These are phyloP conservation scores for Caprella mutica DNA, from an alignment of 2,888 invertebrate genomes.

Conservation along the genomic window DNA sequence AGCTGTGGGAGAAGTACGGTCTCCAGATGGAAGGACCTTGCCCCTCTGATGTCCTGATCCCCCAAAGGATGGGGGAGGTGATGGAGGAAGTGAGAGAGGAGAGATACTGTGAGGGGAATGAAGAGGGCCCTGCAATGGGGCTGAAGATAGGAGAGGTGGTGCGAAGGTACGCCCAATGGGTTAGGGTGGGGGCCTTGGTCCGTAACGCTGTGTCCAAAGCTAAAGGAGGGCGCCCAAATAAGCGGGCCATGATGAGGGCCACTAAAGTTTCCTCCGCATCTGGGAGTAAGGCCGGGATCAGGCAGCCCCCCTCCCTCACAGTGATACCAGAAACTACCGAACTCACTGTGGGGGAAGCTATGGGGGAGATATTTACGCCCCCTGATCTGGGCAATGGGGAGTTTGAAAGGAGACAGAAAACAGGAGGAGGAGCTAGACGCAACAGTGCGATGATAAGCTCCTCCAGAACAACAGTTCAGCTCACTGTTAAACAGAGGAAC, in stretches of 20 bases:
- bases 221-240: background rate
- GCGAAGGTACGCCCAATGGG: conserved; percentile 18
- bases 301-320: background rate
- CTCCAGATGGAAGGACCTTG: too few relatives aligned
- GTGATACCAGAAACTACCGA: conserved; percentile 6
- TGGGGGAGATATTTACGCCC: background rate
- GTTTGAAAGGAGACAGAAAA: conserved; percentile 2
- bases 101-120: background rate
- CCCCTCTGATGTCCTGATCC: too few relatives aligned
- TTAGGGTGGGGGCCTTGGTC: conserved; percentile 18
- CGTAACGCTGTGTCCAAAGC: conserved; percentile 20
- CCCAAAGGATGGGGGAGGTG: background rate
- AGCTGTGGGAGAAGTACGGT: conserved; percentile 5
- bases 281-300: background rate
- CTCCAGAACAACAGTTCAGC: background rate
- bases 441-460: conserved; percentile 3
- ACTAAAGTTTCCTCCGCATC: background rate
- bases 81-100: too few relatives aligned
- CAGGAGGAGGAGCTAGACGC: background rate
- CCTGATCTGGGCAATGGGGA: conserved; percentile 8
- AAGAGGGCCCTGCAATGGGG: conserved; percentile 13
- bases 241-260: background rate
- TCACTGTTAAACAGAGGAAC: background rate
- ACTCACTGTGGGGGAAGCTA: background rate
- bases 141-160: conserved; percentile 21